phyloP scores from a whole-genome alignment of 2,113 vertebrate species.

The Megaptera novaeangliae region DNA sequence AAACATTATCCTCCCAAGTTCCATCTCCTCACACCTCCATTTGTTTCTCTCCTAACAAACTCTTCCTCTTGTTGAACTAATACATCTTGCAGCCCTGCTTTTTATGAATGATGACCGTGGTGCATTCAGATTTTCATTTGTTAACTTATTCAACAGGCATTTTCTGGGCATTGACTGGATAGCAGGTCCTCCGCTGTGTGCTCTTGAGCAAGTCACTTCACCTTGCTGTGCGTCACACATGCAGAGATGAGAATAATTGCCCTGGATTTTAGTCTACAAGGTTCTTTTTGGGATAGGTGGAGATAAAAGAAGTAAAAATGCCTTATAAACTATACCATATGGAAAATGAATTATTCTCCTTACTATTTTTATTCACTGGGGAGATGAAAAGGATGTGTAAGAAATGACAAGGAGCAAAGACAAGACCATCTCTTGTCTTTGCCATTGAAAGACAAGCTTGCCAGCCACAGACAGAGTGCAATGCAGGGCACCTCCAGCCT shows the following conservation, averaged over 20 bases:
- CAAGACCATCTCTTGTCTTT: neutral
- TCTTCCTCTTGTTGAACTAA: neutral
- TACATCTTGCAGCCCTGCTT: neutral
- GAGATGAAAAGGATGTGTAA: neutral
- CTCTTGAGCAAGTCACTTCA: neutral
- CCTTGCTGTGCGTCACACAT: neutral
- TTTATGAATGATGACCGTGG: neutral
- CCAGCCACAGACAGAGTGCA: neutral
- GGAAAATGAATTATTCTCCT: conserved; percentile 34
- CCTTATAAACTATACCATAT: neutral
- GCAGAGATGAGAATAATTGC: neutral
- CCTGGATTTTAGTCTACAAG: neutral
- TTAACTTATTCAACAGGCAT: neutral
- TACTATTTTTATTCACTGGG: neutral
- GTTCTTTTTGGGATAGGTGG: neutral
- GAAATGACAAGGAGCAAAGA: neutral
- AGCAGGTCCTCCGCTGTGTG: neutral
- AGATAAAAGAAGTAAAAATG: neutral
- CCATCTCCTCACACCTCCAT: rapidly evolving
- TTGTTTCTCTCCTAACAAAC: neutral
- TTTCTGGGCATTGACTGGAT: neutral
- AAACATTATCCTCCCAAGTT: neutral
- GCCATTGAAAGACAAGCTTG: neutral
- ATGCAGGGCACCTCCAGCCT: rapidly evolving
- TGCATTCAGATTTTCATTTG: neutral